Base-by-base conservation (phyloP, 2,797 vertebrate species). In the Oophaga sylvatica region DNA sequence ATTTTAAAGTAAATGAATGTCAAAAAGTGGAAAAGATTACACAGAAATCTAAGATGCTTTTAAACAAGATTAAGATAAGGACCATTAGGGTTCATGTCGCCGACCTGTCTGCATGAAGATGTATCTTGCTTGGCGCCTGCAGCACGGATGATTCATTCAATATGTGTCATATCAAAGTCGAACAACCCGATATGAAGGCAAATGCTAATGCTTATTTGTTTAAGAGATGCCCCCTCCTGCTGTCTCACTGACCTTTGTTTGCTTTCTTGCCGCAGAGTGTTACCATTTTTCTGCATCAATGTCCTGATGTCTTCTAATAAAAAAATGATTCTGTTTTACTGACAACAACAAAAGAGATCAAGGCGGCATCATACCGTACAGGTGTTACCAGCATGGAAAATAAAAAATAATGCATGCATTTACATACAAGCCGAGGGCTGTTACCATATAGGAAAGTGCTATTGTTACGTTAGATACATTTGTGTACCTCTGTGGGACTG, bases 1-100 rank as follows among this genome's bases (percentile, higher is more conserved):
- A 92, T 93, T 95, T 95, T 92, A 95, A 95, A 94, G 95, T 95
- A 71, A 91, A 89, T 91, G 91, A 94, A 92, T 94, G 93, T 94
- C 92, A 92, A 92, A 93, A 96, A 95, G 96, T 95, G 94, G 73
- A 86, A 95, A 95, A 95, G 94, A 96, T 96, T 93, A 92, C 91
- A 92, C 76, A 94, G 94, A 95, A 96, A 95, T 92, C 93, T 94
- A 96, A 95, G 95, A 96, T 96, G 96, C 96, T 97, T 97, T 97
- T 96, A 97, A 97, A 96, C 95, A 93, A 96, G 96, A 96, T 96
- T 95, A 96, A 96, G 96, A 97, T 97, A 96, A 97, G 94, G 94
- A 94, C 95, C 96, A 96, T 96, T 96, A 97, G 94, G 92, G 94
- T 94, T 95, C 94, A 95, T 93, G 95, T 97, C 94, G 96, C 96